Evolutionary conservation across 2,888 invertebrate genomes (phyloP).

Genomic region (Dolichomitus sp.): DNA sequence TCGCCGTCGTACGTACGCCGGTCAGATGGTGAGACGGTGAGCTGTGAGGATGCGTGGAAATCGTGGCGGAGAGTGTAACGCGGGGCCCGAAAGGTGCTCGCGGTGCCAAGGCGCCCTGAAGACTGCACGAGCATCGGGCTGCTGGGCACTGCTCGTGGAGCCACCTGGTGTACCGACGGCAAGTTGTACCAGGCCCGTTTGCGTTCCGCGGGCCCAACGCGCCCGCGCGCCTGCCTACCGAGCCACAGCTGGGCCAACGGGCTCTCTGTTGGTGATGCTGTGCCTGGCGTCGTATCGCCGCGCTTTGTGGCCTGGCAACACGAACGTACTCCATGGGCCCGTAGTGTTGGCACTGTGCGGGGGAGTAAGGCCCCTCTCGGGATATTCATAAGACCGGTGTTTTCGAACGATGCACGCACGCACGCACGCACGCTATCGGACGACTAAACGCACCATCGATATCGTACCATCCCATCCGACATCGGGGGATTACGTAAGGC

Average conservation of each 20-base stretch:
- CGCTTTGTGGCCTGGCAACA: slow-evolving; percentile 79
- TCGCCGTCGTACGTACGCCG: neutral
- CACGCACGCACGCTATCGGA: slow-evolving; percentile 57
- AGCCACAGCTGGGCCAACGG: slow-evolving; percentile 63
- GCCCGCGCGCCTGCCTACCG: slow-evolving; percentile 24
- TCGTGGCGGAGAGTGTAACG: slow-evolving; percentile 64
- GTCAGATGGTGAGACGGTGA: neutral
- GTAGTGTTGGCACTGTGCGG: slow-evolving; percentile 69
- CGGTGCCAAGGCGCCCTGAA: slow-evolving; percentile 89
- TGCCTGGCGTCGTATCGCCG: slow-evolving; percentile 37
- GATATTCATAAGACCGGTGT: slow-evolving; percentile 66
- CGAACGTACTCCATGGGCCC: slow-evolving; percentile 85
- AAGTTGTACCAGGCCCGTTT: slow-evolving; percentile 75
- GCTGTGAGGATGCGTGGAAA: slow-evolving; percentile 30
- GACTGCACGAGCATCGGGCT: slow-evolving; percentile 89
- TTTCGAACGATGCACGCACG: slow-evolving; percentile 31
- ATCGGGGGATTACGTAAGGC: neutral
- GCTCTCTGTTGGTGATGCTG: slow-evolving; percentile 62
- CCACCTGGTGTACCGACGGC: slow-evolving; percentile 87
- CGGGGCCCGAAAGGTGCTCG: slow-evolving; percentile 87
- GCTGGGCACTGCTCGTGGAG: slow-evolving; percentile 89
- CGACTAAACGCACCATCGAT: slow-evolving; percentile 1
- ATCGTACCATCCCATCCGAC: neutral
- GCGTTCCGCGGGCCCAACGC: slow-evolving; percentile 60
- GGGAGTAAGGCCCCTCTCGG: slow-evolving; percentile 60